Percentiles rank a stretch among this genome's conserved stretches.
These are phyloP conservation scores for Drosophila limbata DNA, from an alignment of 2,888 invertebrate genomes.

Conservation along the genomic window DNA sequence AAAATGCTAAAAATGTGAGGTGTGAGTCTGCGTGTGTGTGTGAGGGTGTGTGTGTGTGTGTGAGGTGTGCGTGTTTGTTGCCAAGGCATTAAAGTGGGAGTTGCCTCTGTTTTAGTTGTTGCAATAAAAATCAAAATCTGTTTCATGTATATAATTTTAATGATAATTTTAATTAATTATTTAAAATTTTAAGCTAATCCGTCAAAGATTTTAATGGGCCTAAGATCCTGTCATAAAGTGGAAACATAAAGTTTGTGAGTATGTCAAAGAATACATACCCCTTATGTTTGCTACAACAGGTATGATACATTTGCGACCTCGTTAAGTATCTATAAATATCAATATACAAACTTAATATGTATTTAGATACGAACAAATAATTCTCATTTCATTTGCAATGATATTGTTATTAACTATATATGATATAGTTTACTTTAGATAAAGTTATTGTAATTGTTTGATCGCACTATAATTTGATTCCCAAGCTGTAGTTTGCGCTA, in stretches of 20 bases:
- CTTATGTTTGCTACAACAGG: neutral
- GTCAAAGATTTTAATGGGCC: neutral
- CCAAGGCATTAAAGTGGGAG: constrained; percentile 54
- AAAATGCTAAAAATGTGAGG: constrained; percentile 56
- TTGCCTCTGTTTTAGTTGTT: constrained; percentile 17
- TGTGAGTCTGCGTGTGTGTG: constrained; percentile 30
- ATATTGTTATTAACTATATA: constrained; percentile 2
- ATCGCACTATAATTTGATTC: constrained; percentile 34
- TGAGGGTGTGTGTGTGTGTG: neutral
- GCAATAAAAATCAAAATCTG: constrained; percentile 29
- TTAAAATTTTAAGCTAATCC: neutral
- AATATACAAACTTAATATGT: neutral
- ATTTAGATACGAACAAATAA: neutral
- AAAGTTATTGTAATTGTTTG: constrained; percentile 10
- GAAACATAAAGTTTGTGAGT: neutral
- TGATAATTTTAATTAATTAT: neutral
- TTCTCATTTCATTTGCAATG: neutral
- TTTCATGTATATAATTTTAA: constrained; percentile 22
- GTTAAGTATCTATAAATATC: neutral
- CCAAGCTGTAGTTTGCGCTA: constrained; percentile 23
- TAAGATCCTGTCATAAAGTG: neutral
- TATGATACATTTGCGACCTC: neutral
- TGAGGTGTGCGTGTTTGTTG: constrained; percentile 17
- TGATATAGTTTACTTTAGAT: neutral
- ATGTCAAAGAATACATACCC: neutral